Conservation (phyloP, 30 jellyfish, hydroid and myxozoan species). For the Pelagia noctiluca region DNA sequence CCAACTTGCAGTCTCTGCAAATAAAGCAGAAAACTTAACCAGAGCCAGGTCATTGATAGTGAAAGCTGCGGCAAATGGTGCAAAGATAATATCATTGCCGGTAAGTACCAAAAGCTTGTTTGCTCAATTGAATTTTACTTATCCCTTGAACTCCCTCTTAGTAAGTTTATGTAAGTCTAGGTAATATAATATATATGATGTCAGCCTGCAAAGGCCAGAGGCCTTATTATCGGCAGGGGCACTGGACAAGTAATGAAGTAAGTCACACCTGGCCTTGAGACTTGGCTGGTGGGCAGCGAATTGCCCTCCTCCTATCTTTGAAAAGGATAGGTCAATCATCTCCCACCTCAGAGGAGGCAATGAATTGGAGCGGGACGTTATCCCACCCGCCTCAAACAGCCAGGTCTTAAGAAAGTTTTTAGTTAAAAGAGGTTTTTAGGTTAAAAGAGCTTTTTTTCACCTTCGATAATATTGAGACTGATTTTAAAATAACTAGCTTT, state of each 20-base stretch:
- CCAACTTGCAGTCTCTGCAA: conserved; percentile 77
- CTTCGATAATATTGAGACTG: not conserved
- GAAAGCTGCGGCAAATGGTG: conserved; percentile 83
- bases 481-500: too few species aligned
- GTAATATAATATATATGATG: too few species aligned
- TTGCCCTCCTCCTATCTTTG: too few species aligned
- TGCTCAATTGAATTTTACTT: not conserved
- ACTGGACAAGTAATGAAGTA: not conserved
- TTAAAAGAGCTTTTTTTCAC: not conserved
- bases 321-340: too few species aligned
- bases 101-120: conserved; percentile 41
- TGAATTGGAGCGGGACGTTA: too few species aligned
- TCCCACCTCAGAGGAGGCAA: too few species aligned
- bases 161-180: too few species aligned
- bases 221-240: not conserved
- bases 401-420: too few species aligned
- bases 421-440: not conserved
- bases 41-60: conserved; percentile 66
- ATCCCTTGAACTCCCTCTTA: too few species aligned
- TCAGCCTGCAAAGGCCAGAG: not conserved
- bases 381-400: too few species aligned
- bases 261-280: not conserved
- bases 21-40: conserved; percentile 70
- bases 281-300: too few species aligned
- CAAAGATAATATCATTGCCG: conserved; percentile 84